Evolutionary conservation across 2,888 invertebrate species (phyloP).

Genomic region (Tortricodes alternella): DNA sequence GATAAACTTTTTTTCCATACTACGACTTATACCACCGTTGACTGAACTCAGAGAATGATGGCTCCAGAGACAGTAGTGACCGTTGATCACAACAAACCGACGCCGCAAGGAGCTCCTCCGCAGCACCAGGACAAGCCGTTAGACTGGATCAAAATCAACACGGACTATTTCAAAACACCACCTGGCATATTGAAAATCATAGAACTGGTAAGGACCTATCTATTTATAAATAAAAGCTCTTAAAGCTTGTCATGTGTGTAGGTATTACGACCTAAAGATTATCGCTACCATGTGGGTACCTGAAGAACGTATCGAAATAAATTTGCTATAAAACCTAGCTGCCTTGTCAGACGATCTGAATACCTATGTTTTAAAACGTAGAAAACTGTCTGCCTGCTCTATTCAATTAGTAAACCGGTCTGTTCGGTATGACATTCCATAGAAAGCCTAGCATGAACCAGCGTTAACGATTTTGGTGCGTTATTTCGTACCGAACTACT

Average conservation of each 20-base stretch:
- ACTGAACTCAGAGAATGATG: slow-evolving; percentile 79
- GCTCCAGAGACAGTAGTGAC: slow-evolving; percentile 93
- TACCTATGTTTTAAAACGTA: slow-evolving; percentile 7
- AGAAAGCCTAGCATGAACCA: slow-evolving; percentile 14
- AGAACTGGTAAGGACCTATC: slow-evolving; percentile 91
- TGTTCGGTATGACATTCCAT: slow-evolving; percentile 29
- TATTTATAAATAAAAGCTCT: neutral
- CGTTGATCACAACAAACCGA: slow-evolving; percentile 86
- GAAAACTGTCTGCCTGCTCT: slow-evolving; percentile 25
- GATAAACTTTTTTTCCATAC: slow-evolving; percentile 36
- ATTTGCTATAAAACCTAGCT: neutral
- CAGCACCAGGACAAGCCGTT: slow-evolving; percentile 79
- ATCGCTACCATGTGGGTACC: neutral
- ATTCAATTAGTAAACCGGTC: slow-evolving; percentile 31
- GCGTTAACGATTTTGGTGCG: slow-evolving; percentile 8
- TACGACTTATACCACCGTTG: too few relatives aligned
- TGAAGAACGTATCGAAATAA: too few relatives aligned
- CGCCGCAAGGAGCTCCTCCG: slow-evolving; percentile 69
- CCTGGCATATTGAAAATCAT: slow-evolving; percentile 92
- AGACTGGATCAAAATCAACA: slow-evolving; percentile 89
- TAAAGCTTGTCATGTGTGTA: neutral
- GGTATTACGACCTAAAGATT: neutral
- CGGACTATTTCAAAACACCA: slow-evolving; percentile 90
- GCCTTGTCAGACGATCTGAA: neutral
- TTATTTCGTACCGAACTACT: slow-evolving; percentile 8